phyloP scores from a whole-genome alignment of 2,888 invertebrate genomes.

The Epirrhoe tristata region DNA sequence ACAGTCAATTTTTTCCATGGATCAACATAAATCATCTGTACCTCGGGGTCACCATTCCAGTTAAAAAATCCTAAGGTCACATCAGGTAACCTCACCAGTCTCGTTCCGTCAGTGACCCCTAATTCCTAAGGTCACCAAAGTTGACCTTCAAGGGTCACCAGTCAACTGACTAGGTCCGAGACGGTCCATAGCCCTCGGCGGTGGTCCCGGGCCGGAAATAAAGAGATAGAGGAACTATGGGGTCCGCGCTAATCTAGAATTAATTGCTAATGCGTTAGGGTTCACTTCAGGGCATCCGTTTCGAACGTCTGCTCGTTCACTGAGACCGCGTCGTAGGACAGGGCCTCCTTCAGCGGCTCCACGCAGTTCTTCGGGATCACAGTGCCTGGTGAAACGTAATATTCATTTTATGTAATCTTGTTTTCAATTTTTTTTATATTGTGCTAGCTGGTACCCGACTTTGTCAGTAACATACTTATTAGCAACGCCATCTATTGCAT shows the following conservation, averaged over 20 bases:
- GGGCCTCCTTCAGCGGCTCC: slow-evolving; percentile 90
- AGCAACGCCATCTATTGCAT: too few species aligned
- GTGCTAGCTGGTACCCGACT: too few species aligned
- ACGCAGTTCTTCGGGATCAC: slow-evolving; percentile 96
- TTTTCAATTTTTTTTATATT: too few species aligned
- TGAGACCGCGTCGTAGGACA: slow-evolving; percentile 93
- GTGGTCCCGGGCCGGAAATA: slow-evolving; percentile 43
- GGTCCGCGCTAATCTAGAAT: slow-evolving; percentile 45
- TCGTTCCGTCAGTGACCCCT: background rate
- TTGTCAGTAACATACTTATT: too few species aligned
- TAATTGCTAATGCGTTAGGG: slow-evolving; percentile 35
- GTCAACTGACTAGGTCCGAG: slow-evolving; percentile 48
- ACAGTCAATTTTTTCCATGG: background rate
- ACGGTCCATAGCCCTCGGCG: slow-evolving; percentile 28
- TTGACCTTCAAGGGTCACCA: slow-evolving; percentile 34
- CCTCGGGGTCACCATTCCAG: background rate
- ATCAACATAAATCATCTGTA: slow-evolving; percentile 1
- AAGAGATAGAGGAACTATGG: slow-evolving; percentile 56
- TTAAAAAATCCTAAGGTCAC: background rate
- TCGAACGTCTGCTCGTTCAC: slow-evolving; percentile 89
- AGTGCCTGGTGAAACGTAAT: slow-evolving; percentile 76
- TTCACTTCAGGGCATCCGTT: slow-evolving; percentile 66
- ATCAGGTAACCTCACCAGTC: slow-evolving; percentile 5
- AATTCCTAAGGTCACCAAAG: background rate
- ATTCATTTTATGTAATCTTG: background rate